phyloP scores from a whole-genome alignment of 2,888 invertebrate species.

The Dyspetes luteomarginatus region DNA sequence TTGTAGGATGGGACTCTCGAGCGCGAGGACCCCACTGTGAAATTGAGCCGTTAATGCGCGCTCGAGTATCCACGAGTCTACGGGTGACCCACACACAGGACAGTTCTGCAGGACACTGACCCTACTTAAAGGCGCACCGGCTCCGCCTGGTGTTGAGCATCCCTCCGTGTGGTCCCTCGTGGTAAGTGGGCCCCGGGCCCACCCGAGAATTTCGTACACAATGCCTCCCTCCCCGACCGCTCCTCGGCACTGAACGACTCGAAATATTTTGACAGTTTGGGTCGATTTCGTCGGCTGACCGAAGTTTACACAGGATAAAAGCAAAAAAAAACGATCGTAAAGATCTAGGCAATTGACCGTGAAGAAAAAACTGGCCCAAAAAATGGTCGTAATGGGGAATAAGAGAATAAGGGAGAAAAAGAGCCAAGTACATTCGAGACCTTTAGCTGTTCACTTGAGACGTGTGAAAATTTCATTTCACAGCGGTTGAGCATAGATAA shows the following conservation, averaged over 20 bases:
- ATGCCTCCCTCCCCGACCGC: slow-evolving; percentile 48
- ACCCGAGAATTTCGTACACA: slow-evolving; percentile 68
- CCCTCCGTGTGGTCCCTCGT: slow-evolving; percentile 33
- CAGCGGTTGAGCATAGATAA: slow-evolving; percentile 77
- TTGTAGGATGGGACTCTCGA: slow-evolving; percentile 48
- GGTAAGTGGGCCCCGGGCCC: slow-evolving; percentile 40
- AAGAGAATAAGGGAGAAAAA: slow-evolving; percentile 4
- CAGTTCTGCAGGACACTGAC: slow-evolving; percentile 69
- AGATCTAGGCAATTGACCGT: slow-evolving; percentile 64
- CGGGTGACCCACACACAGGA: slow-evolving; percentile 63
- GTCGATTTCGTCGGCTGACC: slow-evolving; percentile 56
- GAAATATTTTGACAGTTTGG: slow-evolving; percentile 79
- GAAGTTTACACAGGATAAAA: slow-evolving; percentile 29
- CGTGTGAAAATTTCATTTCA: slow-evolving; percentile 79
- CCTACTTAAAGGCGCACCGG: slow-evolving; percentile 69
- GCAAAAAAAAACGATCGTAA: slow-evolving; percentile 45
- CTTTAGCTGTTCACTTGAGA: slow-evolving; percentile 64
- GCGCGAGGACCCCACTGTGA: slow-evolving; percentile 74
- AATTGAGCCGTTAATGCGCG: slow-evolving; percentile 82
- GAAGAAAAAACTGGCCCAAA: slow-evolving; percentile 49
- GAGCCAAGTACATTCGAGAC: slow-evolving; percentile 8
- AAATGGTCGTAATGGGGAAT: slow-evolving; percentile 37
- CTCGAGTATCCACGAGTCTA: slow-evolving; percentile 61
- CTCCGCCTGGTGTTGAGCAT: slow-evolving; percentile 54
- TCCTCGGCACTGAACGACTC: slow-evolving; percentile 42